Evolutionary conservation across 2,113 vertebrate species (phyloP).

Genomic region (Rhineura floridana): DNA sequence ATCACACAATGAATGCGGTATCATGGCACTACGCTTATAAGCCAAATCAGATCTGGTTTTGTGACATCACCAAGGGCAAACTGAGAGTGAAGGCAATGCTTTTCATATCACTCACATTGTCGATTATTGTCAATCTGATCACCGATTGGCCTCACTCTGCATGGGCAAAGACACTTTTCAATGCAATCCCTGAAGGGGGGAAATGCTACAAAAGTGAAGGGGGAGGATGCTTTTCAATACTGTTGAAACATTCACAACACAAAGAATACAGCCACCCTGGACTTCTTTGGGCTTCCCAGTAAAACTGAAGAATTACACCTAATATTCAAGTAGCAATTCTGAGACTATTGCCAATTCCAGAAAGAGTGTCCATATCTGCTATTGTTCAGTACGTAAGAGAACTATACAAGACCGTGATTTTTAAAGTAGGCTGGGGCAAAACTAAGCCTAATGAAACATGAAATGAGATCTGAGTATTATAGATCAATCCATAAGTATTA

Average conservation of each 20-base stretch:
- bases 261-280: not conserved
- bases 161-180: not conserved
- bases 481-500: not conserved
- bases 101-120: no score
- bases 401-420: not conserved
- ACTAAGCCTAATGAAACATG: not conserved
- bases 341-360: not conserved
- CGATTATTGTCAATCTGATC: not conserved
- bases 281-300: not conserved
- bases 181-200: not conserved
- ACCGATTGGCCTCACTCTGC: not conserved
- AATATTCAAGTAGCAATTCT: not conserved
- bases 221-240: not conserved
- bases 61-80: no score
- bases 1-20: no score
- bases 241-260: not conserved
- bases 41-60: no score
- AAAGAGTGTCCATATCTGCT: not conserved
- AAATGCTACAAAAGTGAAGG: not conserved
- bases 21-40: no score
- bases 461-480: slow-evolving; percentile 2
- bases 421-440: not conserved
- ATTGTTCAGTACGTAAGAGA: not conserved
- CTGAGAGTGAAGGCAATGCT: no score
- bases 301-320: not conserved